Conservation (phyloP, 2,113 vertebrate species). For the Pangasianodon gigas region DNA sequence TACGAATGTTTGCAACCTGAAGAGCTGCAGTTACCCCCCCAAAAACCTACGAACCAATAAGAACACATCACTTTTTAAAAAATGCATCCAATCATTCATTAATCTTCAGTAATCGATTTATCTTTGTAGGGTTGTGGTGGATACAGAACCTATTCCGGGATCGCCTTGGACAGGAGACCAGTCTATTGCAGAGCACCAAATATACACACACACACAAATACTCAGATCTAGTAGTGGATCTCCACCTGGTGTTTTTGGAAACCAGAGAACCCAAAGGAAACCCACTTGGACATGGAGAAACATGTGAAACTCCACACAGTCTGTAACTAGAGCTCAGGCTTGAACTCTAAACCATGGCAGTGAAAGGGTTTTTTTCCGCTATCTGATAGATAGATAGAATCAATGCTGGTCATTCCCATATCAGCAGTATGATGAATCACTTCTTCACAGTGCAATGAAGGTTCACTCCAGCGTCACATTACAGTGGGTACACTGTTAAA, state of each 20-base stretch:
- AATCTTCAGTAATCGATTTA: not conserved
- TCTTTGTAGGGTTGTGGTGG: not conserved
- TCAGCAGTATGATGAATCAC: not conserved
- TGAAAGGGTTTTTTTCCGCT: not conserved
- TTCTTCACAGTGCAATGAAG: not conserved
- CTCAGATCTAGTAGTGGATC: not conserved
- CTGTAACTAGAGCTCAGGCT: not conserved
- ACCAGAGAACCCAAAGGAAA: not conserved
- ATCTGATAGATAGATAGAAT: not conserved
- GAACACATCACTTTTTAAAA: too few relatives aligned
- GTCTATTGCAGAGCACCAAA: too few relatives aligned
- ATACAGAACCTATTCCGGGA: not conserved
- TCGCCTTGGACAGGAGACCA: not conserved
- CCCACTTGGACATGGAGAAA: not conserved
- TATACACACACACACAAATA: not conserved
- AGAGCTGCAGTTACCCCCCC: too few relatives aligned
- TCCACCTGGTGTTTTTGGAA: not conserved
- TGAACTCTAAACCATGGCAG: not conserved
- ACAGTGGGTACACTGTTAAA: not conserved
- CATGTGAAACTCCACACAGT: not conserved
- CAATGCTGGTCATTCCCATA: not conserved
- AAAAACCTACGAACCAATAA: too few relatives aligned
- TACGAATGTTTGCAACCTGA: too few relatives aligned
- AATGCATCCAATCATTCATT: not conserved
- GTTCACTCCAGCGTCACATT: not conserved